These are phyloP conservation scores for Pristiophorus japonicus DNA, from an alignment of 2,113 vertebrate species.

Conservation along the genomic window DNA sequence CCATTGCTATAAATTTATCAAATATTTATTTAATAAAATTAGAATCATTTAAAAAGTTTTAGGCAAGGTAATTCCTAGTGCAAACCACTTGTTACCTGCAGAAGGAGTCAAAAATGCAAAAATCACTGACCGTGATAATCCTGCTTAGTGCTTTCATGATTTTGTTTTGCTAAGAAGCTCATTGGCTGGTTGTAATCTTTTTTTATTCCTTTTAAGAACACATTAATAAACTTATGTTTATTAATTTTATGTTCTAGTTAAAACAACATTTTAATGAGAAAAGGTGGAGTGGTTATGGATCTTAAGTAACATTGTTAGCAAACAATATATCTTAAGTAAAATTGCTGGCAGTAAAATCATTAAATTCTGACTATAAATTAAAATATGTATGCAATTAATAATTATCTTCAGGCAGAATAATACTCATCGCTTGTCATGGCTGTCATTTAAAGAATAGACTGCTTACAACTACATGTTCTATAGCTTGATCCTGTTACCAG, in stretches of 20 bases:
- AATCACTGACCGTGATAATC: not conserved
- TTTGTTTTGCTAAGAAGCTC: not conserved
- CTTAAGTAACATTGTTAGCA: not conserved
- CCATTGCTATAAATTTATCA: not conserved
- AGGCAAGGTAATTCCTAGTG: not conserved
- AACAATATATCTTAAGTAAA: not conserved
- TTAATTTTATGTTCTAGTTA: not conserved
- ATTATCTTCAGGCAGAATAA: not conserved
- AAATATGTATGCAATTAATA: not conserved
- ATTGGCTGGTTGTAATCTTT: not conserved
- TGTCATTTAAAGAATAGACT: not conserved
- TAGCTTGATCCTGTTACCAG: not conserved
- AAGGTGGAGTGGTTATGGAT: not conserved
- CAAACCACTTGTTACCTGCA: not conserved
- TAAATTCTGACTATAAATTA: not conserved
- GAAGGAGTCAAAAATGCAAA: not conserved
- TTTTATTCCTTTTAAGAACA: not conserved
- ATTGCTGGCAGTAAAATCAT: not conserved
- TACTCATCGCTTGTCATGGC: not conserved
- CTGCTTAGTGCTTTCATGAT: not conserved
- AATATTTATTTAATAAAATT: not conserved
- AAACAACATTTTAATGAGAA: not conserved
- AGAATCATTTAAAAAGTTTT: not conserved
- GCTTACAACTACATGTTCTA: not conserved
- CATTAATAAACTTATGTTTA: not conserved